Percentiles rank a stretch among this genome's conserved stretches.
Conservation (phyloP, 2,797 vertebrate genomes). For the Rhabdophis nuchalis region DNA sequence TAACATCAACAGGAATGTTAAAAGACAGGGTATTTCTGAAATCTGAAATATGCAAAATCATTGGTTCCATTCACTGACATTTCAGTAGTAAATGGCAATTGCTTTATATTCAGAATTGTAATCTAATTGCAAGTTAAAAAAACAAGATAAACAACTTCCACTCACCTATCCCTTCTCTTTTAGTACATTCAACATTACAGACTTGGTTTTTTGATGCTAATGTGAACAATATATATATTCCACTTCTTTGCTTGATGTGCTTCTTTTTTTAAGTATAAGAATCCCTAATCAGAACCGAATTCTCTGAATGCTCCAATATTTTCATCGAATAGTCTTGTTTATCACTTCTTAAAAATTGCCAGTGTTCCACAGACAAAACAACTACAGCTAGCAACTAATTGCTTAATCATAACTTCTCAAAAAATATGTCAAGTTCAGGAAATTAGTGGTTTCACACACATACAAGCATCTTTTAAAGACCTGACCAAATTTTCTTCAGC, state of each 20-base stretch:
- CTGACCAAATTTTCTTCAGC: neutral
- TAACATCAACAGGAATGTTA: neutral
- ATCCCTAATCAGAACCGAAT: neutral
- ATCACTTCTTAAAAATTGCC: constrained; percentile 23
- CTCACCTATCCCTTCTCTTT: constrained; percentile 30
- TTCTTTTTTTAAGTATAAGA: neutral
- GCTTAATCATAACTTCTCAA: constrained; percentile 27
- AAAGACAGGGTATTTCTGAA: constrained; percentile 39
- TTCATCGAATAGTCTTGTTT: constrained; percentile 43
- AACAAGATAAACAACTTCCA: constrained; percentile 38
- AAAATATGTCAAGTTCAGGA: constrained; percentile 46
- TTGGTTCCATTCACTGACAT: neutral
- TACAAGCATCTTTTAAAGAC: neutral
- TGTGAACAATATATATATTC: constrained; percentile 33
- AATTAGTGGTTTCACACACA: constrained; percentile 42
- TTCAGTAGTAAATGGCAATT: neutral
- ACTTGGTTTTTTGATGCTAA: constrained; percentile 22
- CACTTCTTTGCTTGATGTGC: constrained; percentile 21
- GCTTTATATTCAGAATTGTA: neutral
- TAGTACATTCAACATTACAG: neutral
- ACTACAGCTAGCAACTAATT: constrained; percentile 49
- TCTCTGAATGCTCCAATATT: constrained; percentile 28
- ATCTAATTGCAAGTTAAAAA: constrained; percentile 2
- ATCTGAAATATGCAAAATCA: constrained; percentile 23
- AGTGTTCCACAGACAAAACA: constrained; percentile 44